These are phyloP conservation scores for Orchesella flavescens DNA, from an alignment of 2,888 invertebrate species.

Conservation along the genomic window DNA sequence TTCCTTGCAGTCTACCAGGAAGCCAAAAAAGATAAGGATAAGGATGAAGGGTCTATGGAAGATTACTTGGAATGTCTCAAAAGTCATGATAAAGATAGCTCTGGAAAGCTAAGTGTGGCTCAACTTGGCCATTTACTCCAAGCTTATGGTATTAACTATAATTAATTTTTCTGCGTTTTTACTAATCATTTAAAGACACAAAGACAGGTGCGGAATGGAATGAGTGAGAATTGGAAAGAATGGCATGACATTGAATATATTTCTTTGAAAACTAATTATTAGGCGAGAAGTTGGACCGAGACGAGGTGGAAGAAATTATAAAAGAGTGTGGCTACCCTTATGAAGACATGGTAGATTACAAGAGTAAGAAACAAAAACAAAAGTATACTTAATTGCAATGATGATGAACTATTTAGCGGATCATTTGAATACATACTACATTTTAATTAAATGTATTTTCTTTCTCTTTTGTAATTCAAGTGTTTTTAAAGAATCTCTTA, in stretches of 20 bases:
- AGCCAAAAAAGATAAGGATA: constrained; percentile 87
- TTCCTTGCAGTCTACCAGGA: constrained; percentile 98
- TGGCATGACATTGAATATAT: no score
- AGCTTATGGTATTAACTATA: constrained; percentile 82
- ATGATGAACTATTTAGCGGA: no score
- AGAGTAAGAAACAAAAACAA: constrained; percentile 26
- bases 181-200: constrained; percentile 6
- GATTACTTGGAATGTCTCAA: constrained; percentile 99
- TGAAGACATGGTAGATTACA: constrained; percentile 49
- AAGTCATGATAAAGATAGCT: constrained; percentile 98
- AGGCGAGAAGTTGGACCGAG: constrained; percentile 55
- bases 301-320: constrained; percentile 56
- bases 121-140: constrained; percentile 96
- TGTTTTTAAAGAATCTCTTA: constrained; percentile 47
- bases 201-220: neutral
- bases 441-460: neutral
- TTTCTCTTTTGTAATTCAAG: neutral
- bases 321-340: constrained; percentile 38
- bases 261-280: no score
- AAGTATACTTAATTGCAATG: neutral
- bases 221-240: no score
- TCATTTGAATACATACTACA: no score
- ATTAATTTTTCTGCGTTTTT: neutral
- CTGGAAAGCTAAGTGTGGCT: constrained; percentile 95
- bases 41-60: constrained; percentile 97